Evolutionary conservation across 2,113 vertebrate species (phyloP), one percentile per base, ranked within the genome.

Genomic region (Micronycteris hirsuta): DNA sequence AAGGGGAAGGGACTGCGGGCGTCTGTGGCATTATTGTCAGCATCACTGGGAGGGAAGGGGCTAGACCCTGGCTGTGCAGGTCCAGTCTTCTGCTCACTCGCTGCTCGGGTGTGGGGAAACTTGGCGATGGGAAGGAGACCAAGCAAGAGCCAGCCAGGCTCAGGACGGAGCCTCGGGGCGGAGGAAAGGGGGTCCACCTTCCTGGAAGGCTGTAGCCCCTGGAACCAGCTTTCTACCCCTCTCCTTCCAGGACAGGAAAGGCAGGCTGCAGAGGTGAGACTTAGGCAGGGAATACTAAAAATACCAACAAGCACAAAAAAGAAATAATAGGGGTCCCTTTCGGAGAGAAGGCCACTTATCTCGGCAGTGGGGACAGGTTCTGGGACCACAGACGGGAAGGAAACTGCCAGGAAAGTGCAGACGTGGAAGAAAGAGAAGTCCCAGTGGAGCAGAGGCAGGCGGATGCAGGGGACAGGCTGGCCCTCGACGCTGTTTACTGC

Each of bases 401-500:
- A 28, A 94, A 43, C 43, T 67, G 28, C 84, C n/a, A 15, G 71
- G 61, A 70, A 89, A 63, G 47, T 88, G 87, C 56, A 41, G 96
- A 20, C 73, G 77, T 65, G 47, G 41, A 82, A 52, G 26, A 85
- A 81, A 77, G 36, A 54, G 68, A 82, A 73, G 68, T 43, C 47
- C 86, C 52, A 63, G 41, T 24, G 28, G 61, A 68, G 58, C 28
- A 49, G 33, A 67, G 56, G 41, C 9, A n/a, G 33, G 14, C 52
- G 54, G 22, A 13, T 5, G 11, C 41, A 10, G 88, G 43, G 49
- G n/a, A 31, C 63, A 70, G 36, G 24, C 93, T 81, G n/a, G 14
- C 52, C 82, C 45, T 84, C 12, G 0, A 61, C 4, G 33, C 54
- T 12, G 31, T 93, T 97, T 96, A 98, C 91, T 56, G 96, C 88